Conservation (phyloP, 1,140 invertebrate genomes). For the Tetramorium parvispinum region DNA sequence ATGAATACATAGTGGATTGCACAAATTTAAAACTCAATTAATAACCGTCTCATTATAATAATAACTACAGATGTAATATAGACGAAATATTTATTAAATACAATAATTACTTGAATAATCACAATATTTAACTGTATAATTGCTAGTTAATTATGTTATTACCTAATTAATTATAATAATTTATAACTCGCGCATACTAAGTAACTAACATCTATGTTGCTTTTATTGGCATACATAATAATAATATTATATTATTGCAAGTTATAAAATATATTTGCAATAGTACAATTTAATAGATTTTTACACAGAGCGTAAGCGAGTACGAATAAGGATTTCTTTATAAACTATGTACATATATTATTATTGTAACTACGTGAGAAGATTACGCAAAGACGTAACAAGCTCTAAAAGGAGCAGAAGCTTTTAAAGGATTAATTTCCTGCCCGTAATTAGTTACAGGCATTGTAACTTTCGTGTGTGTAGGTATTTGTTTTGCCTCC, state of each 20-base stretch:
- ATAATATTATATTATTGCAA: neutral
- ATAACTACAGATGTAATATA: conserved; percentile 6
- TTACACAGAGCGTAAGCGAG: neutral
- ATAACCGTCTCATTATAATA: neutral
- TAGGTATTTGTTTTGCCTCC: conserved; percentile 34
- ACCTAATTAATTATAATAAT: conserved; percentile 31
- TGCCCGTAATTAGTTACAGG: conserved; percentile 31
- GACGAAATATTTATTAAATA: conserved; percentile 13
- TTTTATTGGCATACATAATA: neutral
- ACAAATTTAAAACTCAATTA: conserved; percentile 1
- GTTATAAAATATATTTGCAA: neutral
- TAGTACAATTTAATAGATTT: neutral
- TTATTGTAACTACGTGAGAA: conserved; percentile 36
- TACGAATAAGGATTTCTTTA: neutral
- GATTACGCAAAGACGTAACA: neutral
- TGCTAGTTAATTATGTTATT: conserved; percentile 28
- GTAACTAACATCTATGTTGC: conserved; percentile 8
- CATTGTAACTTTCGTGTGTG: conserved; percentile 12
- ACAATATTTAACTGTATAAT: conserved; percentile 28
- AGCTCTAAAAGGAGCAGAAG: conserved; percentile 19
- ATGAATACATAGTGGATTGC: neutral
- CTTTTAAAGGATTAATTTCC: conserved; percentile 52
- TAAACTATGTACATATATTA: neutral
- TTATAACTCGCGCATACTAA: neutral
- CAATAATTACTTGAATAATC: conserved; percentile 18